Evolutionary conservation across 2,113 vertebrate species (phyloP).

Genomic region (Sylvicapra grimmia): DNA sequence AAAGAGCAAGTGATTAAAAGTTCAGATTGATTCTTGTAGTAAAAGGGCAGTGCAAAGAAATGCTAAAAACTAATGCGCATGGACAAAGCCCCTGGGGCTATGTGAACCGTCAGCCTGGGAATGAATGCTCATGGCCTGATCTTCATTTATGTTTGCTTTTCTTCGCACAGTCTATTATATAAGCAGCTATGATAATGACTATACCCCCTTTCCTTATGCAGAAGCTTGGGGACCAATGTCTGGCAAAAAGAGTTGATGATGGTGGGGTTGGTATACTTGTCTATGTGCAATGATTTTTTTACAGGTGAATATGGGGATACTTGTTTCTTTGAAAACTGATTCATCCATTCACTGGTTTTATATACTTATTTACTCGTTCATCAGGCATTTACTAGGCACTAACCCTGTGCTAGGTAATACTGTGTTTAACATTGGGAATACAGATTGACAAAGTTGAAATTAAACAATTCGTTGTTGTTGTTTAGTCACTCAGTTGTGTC

Average conservation of each 20-base stretch:
- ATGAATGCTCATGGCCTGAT: neutral
- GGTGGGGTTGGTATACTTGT: neutral
- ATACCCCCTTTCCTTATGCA: neutral
- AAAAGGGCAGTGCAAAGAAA: neutral
- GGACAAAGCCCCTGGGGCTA: neutral
- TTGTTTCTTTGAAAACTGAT: neutral
- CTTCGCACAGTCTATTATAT: neutral
- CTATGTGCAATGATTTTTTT: neutral
- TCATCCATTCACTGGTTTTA: neutral
- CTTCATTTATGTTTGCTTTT: neutral
- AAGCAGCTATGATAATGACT: neutral
- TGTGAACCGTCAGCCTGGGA: neutral
- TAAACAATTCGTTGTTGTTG: neutral
- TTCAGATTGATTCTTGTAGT: neutral
- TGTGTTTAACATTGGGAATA: neutral
- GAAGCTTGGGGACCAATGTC: neutral
- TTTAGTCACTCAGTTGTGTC: neutral
- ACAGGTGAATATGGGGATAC: neutral
- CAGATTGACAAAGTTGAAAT: neutral
- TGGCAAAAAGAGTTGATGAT: neutral
- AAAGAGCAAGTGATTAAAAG: slow-evolving; percentile 28
- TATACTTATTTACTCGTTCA: neutral
- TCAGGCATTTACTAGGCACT: neutral
- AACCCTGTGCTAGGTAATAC: neutral
- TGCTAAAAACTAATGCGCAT: neutral